Evolutionary conservation across 64 coral and sea anemone genomes (phyloP).

Genomic region (Acropora yongei): DNA sequence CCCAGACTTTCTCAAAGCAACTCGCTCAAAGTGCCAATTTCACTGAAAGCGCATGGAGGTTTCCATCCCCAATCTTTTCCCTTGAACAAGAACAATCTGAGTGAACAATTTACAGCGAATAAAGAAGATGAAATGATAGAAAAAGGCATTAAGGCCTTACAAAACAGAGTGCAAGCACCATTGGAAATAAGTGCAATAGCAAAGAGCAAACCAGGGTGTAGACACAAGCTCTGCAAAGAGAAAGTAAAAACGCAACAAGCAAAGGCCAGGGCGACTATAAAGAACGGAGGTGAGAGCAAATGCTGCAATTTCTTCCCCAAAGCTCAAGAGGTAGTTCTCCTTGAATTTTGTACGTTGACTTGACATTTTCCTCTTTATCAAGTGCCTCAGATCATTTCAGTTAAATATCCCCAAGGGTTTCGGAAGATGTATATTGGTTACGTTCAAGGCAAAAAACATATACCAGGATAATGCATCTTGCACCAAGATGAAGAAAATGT

Average conservation of each 20-base stretch:
- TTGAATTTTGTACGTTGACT: no score
- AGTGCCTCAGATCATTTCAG: no score
- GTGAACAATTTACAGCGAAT: neutral
- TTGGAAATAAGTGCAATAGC: constrained; percentile 37
- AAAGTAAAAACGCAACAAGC: constrained; percentile 28
- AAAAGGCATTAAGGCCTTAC: constrained; percentile 2
- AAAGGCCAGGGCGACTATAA: constrained; percentile 26
- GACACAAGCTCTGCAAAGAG: constrained; percentile 15
- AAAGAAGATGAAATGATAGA: constrained; percentile 7
- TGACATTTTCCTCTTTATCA: no score
- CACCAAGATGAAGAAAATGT: no score
- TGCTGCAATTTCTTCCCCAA: neutral
- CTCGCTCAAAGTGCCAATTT: constrained; percentile 13
- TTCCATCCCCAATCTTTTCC: neutral
- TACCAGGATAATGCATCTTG: no score
- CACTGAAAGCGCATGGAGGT: no score
- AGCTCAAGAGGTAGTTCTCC: no score
- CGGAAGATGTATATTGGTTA: no score
- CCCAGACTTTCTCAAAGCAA: neutral
- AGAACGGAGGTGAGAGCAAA: neutral
- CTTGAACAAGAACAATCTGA: neutral
- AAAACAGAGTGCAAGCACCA: constrained; percentile 22
- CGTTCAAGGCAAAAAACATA: no score
- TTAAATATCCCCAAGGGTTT: no score
- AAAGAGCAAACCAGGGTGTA: constrained; percentile 22